These are phyloP conservation scores for Cataglyphis cursor DNA, from an alignment of 2,888 invertebrate genomes.

Conservation along the genomic window DNA sequence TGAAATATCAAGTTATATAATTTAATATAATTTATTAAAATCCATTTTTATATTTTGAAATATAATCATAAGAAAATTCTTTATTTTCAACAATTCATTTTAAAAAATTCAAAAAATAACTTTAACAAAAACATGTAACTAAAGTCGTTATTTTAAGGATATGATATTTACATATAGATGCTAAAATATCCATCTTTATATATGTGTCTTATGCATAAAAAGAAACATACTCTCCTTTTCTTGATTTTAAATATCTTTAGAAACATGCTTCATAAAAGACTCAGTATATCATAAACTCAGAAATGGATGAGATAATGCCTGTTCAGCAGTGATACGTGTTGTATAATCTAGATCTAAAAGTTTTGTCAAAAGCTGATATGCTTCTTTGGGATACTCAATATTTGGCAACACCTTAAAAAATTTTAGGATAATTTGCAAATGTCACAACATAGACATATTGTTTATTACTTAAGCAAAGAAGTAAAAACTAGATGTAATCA, in stretches of 20 bases:
- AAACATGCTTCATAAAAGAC: not conserved
- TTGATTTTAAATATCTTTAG: not conserved
- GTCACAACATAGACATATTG: not conserved
- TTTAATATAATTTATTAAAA: not conserved
- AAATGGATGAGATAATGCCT: conserved; percentile 93
- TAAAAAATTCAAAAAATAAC: conserved; percentile 10
- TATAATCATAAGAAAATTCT: not conserved
- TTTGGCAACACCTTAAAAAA: conserved; percentile 76
- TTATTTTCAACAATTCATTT: conserved; percentile 16
- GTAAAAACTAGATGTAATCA: not conserved
- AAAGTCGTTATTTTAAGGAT: conserved; percentile 12
- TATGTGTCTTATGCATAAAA: not conserved
- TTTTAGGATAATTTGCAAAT: conserved; percentile 39
- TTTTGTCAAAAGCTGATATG: conserved; percentile 91
- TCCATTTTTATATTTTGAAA: not conserved
- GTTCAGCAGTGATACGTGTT: conserved; percentile 91
- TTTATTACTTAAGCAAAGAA: not conserved
- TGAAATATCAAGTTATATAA: not conserved
- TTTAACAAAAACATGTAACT: conserved; percentile 11
- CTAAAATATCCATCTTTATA: not conserved
- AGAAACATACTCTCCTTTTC: not conserved
- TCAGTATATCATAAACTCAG: conserved; percentile 83
- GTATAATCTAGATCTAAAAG: conserved; percentile 94
- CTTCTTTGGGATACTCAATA: conserved; percentile 89
- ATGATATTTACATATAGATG: not conserved